A percentile compares a stretch with the other conserved stretches of the same genome.
Evolutionary conservation across 2,113 vertebrate species (phyloP).

Genomic region (Psilopogon haemacephalus): DNA sequence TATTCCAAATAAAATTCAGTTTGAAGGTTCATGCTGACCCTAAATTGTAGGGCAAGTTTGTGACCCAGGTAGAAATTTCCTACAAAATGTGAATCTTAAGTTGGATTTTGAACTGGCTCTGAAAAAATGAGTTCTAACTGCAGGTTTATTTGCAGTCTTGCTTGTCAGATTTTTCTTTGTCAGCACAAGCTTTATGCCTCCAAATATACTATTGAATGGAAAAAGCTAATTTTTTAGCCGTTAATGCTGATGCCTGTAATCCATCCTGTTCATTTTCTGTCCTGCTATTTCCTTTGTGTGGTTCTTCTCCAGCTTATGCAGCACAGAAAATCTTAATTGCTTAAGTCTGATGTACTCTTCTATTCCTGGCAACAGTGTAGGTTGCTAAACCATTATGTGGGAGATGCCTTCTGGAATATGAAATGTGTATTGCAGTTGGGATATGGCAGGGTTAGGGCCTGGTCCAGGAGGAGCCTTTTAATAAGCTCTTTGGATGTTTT

Average conservation of each 20-base stretch:
- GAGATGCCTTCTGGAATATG: slow-evolving; percentile 64
- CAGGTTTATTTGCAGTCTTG: slow-evolving; percentile 28
- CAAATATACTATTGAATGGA: slow-evolving; percentile 52
- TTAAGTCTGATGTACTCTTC: slow-evolving; percentile 60
- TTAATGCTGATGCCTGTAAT: slow-evolving; percentile 43
- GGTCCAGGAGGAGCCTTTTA: not conserved
- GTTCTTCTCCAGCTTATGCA: slow-evolving; percentile 11
- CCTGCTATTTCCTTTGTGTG: slow-evolving; percentile 2
- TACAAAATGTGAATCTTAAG: not conserved
- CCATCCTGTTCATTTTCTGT: slow-evolving; percentile 40
- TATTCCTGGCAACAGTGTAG: slow-evolving; percentile 62
- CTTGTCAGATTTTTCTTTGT: slow-evolving; percentile 64
- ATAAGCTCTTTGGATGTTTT: slow-evolving; percentile 21
- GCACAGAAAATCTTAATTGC: slow-evolving; percentile 50
- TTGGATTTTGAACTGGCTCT: slow-evolving; percentile 17
- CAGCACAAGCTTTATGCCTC: slow-evolving; percentile 48
- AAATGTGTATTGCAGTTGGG: slow-evolving; percentile 16
- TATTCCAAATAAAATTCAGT: not conserved
- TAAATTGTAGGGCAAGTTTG: not conserved
- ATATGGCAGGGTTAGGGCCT: slow-evolving; percentile 21
- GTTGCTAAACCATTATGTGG: slow-evolving; percentile 53
- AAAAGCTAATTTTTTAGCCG: slow-evolving; percentile 36
- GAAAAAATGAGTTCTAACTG: slow-evolving; percentile 54
- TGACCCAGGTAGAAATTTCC: not conserved
- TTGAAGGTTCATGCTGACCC: not conserved